phyloP scores from a whole-genome alignment of 2,113 vertebrate genomes.

The Paratilapia polleni region DNA sequence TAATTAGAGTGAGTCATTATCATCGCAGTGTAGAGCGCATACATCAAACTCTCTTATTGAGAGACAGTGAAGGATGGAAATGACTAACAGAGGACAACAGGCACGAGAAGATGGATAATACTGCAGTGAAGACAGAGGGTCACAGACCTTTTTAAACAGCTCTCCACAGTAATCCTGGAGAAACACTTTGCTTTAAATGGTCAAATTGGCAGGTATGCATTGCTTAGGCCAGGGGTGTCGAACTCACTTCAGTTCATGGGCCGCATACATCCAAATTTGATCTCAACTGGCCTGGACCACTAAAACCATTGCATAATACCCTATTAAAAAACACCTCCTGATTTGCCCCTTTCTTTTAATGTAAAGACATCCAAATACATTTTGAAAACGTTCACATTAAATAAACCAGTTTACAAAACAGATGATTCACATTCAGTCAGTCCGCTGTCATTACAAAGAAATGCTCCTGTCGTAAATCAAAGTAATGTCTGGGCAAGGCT shows the following conservation, averaged over 20 bases:
- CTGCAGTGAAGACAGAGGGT: not conserved
- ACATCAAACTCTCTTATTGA: slow-evolving; percentile 12
- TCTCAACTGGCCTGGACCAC: not conserved
- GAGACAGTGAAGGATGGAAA: slow-evolving; percentile 7
- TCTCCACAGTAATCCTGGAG: not conserved
- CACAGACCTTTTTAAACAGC: not conserved
- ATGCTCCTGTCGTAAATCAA: not conserved
- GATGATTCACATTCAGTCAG: slow-evolving; percentile 5
- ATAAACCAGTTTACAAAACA: slow-evolving; percentile 1
- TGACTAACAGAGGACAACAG: slow-evolving; percentile 10
- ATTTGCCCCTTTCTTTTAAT: not conserved
- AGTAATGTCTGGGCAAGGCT: not conserved
- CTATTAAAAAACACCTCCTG: not conserved
- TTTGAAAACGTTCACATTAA: not conserved
- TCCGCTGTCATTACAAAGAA: slow-evolving; percentile 3
- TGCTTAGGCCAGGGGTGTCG: not conserved
- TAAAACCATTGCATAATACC: not conserved
- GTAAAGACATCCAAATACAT: not conserved
- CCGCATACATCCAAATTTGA: not conserved
- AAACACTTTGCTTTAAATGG: not conserved
- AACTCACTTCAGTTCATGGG: not conserved
- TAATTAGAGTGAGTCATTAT: slow-evolving; percentile 59
- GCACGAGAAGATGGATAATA: slow-evolving; percentile 17
- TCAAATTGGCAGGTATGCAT: not conserved
- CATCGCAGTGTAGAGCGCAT: slow-evolving; percentile 11